Conservation (phyloP, 2,888 invertebrate genomes). For the Ernsta delagoae region DNA sequence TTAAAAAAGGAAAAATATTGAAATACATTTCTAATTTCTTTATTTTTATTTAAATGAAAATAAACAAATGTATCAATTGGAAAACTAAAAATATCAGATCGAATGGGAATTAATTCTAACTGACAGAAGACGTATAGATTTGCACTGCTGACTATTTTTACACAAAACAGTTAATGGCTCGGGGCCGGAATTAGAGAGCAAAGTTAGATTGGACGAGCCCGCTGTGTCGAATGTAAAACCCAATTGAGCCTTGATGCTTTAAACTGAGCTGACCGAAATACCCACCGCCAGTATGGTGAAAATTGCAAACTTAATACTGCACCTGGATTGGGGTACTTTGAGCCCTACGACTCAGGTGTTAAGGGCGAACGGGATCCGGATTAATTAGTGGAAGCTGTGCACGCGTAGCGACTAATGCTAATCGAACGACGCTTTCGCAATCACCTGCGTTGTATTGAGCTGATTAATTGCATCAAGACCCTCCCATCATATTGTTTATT, state of each 20-base stretch:
- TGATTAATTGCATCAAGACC: slow-evolving; percentile 74
- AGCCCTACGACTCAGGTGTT: slow-evolving; percentile 44
- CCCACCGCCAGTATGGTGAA: slow-evolving; percentile 56
- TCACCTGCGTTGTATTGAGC: slow-evolving; percentile 74
- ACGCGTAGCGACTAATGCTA: slow-evolving; percentile 58
- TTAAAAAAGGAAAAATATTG: too few relatives aligned
- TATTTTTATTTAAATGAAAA: too few relatives aligned
- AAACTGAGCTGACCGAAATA: slow-evolving; percentile 71
- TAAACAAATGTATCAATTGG: too few relatives aligned
- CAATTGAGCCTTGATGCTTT: slow-evolving; percentile 78
- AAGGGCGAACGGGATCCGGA: slow-evolving; percentile 9
- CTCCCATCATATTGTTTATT: slow-evolving; percentile 59
- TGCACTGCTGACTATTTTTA: slow-evolving; percentile 40
- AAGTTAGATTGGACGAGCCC: slow-evolving; percentile 73
- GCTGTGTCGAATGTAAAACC: slow-evolving; percentile 74
- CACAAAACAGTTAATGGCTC: slow-evolving; percentile 49
- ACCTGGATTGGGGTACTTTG: slow-evolving; percentile 40
- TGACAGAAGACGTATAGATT: slow-evolving; percentile 40
- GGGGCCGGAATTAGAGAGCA: slow-evolving; percentile 58
- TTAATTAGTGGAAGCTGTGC: slow-evolving; percentile 37
- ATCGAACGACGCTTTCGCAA: slow-evolving; percentile 74
- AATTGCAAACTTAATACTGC: slow-evolving; percentile 40
- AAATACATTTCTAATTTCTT: too few relatives aligned
- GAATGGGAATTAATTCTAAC: too few relatives aligned
- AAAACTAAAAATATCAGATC: too few relatives aligned